These are phyloP conservation scores for Hybos culiciformis DNA, from an alignment of 2,888 invertebrate species.

Conservation along the genomic window DNA sequence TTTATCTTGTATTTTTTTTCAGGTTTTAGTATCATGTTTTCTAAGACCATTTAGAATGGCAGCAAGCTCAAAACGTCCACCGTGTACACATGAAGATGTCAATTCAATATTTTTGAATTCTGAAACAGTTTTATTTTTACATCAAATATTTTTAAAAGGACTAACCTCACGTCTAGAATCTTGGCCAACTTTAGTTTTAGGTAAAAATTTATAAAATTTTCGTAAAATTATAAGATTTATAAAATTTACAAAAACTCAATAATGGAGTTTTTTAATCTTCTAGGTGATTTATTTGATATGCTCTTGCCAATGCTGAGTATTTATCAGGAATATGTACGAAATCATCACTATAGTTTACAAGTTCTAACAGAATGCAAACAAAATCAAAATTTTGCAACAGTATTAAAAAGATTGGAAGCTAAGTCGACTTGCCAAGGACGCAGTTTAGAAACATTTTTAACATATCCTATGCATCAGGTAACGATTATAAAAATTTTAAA, in stretches of 20 bases:
- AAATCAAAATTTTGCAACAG: slow-evolving; percentile 59
- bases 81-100: slow-evolving; percentile 84
- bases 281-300: slow-evolving; percentile 90
- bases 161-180: slow-evolving; percentile 81
- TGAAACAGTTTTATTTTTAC: slow-evolving; percentile 81
- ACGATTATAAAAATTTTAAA: too few species aligned
- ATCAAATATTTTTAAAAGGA: slow-evolving; percentile 88
- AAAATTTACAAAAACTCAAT: background rate
- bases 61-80: slow-evolving; percentile 83
- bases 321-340: slow-evolving; percentile 88
- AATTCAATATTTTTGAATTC: slow-evolving; percentile 89
- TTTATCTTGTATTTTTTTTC: slow-evolving; percentile 5
- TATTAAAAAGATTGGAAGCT: slow-evolving; percentile 67
- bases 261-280: slow-evolving; percentile 13
- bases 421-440: slow-evolving; percentile 75
- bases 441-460: slow-evolving; percentile 75
- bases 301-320: slow-evolving; percentile 86
- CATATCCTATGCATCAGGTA: slow-evolving; percentile 91
- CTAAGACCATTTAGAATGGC: slow-evolving; percentile 86
- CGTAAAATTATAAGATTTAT: background rate
- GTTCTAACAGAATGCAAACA: slow-evolving; percentile 87
- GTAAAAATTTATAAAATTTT: slow-evolving; percentile 39
- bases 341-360: slow-evolving; percentile 87
- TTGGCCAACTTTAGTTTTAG: slow-evolving; percentile 86
- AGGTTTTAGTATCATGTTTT: slow-evolving; percentile 68